phyloP scores from a whole-genome alignment of 2,797 vertebrate species.

The Enteromius argenteus region DNA sequence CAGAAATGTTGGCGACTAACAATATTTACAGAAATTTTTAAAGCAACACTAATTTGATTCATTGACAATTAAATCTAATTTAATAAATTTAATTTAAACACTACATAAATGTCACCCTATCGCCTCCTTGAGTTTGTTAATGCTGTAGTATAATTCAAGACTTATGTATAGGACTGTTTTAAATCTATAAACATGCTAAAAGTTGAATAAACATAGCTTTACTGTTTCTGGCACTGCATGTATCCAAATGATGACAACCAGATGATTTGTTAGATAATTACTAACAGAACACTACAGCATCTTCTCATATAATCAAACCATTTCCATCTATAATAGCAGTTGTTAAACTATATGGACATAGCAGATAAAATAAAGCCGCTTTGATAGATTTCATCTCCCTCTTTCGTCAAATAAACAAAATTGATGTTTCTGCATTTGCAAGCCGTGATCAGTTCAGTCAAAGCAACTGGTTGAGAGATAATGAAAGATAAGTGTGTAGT shows the following conservation, averaged over 20 bases:
- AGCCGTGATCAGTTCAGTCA: constrained; percentile 18
- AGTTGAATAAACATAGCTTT: constrained; percentile 23
- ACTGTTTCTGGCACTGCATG: neutral
- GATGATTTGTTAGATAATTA: constrained; percentile 23
- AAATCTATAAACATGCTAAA: neutral
- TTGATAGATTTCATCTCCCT: neutral
- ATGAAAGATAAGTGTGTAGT: constrained; percentile 10
- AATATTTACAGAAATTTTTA: too few species aligned
- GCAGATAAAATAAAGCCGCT: neutral
- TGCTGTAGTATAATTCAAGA: neutral
- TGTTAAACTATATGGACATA: neutral
- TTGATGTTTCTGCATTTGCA: neutral
- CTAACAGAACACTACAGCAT: neutral
- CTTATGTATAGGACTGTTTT: neutral
- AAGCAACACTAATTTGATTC: too few species aligned
- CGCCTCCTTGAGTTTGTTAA: neutral
- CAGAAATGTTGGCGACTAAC: too few species aligned
- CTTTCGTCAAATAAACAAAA: neutral
- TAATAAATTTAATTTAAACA: too few species aligned
- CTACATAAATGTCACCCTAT: neutral
- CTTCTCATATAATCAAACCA: constrained; percentile 5
- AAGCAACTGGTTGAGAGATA: constrained; percentile 19
- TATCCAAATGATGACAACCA: constrained; percentile 3
- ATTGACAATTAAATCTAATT: too few species aligned
- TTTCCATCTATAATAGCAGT: neutral